Percentiles rank a stretch among this genome's conserved stretches.
Evolutionary conservation across 2,797 vertebrate genomes (phyloP).

Genomic region (Apodemus agrarius): DNA sequence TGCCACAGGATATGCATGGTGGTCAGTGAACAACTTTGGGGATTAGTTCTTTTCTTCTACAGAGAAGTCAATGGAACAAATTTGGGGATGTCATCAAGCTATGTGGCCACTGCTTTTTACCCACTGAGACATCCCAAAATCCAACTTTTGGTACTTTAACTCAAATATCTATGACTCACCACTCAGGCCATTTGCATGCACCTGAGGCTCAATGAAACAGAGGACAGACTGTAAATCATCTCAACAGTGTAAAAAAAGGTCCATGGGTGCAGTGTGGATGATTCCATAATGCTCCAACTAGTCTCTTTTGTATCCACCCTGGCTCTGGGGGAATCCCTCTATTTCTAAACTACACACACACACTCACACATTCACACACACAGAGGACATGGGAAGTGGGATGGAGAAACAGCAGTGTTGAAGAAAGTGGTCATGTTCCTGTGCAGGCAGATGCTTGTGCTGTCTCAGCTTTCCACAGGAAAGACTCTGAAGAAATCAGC

Average conservation of each 20-base stretch:
- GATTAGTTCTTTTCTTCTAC: background rate
- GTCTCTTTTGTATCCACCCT: background rate
- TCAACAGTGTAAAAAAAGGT: background rate
- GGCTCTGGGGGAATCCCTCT: rapidly evolving
- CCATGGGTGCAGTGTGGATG: background rate
- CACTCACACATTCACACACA: background rate
- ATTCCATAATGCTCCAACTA: background rate
- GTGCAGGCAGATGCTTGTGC: background rate
- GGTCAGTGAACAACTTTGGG: background rate
- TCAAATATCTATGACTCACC: background rate
- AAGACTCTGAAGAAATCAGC: background rate
- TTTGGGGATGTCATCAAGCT: background rate
- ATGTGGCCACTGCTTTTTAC: background rate
- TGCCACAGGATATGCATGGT: background rate
- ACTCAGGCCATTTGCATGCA: background rate
- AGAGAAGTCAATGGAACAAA: no score
- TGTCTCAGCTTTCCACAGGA: background rate
- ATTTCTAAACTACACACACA: background rate
- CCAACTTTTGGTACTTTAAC: background rate
- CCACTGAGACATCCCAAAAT: background rate
- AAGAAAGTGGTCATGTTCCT: background rate
- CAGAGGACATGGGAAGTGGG: background rate
- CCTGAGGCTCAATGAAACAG: background rate
- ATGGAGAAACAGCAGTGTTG: background rate
- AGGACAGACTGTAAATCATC: background rate